phyloP scores from a whole-genome alignment of 2,888 invertebrate species.

The Chrysina gloriosa region DNA sequence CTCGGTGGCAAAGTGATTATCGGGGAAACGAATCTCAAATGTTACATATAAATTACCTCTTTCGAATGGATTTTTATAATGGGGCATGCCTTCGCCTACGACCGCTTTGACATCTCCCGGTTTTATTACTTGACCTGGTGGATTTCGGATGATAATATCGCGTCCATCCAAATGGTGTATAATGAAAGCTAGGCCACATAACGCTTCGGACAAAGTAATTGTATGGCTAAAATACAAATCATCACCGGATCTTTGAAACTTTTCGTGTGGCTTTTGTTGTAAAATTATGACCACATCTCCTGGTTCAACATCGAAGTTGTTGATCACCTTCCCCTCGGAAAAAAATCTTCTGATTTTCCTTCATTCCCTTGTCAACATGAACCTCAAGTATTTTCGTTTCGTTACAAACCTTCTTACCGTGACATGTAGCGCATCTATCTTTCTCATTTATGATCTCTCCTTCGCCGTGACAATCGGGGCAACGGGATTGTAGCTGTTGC shows the following conservation, averaged over 20 bases:
- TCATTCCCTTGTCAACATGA: constrained; percentile 85
- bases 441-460: constrained; percentile 83
- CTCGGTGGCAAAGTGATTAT: constrained; percentile 80
- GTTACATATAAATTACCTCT: constrained; percentile 89
- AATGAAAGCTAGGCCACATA: constrained; percentile 88
- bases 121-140: constrained; percentile 84
- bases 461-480: constrained; percentile 74
- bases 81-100: constrained; percentile 91
- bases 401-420: constrained; percentile 80
- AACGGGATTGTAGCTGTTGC: constrained; percentile 72
- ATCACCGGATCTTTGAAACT: constrained; percentile 81
- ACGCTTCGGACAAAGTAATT: constrained; percentile 86
- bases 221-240: constrained; percentile 80
- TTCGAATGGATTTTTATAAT: constrained; percentile 84
- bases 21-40: constrained; percentile 88
- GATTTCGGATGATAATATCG: constrained; percentile 80
- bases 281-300: constrained; percentile 92
- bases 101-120: constrained; percentile 85
- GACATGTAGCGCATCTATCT: constrained; percentile 85
- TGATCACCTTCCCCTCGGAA: constrained; percentile 93
- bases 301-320: constrained; percentile 83
- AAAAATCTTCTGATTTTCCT: constrained; percentile 85
- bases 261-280: constrained; percentile 82
- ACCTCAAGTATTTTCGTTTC: constrained; percentile 89
- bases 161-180: constrained; percentile 92